A percentile compares a stretch with the other conserved stretches of the same genome.
phyloP scores from a whole-genome alignment of 2,888 invertebrate genomes.

The Uloborus plumipes region DNA sequence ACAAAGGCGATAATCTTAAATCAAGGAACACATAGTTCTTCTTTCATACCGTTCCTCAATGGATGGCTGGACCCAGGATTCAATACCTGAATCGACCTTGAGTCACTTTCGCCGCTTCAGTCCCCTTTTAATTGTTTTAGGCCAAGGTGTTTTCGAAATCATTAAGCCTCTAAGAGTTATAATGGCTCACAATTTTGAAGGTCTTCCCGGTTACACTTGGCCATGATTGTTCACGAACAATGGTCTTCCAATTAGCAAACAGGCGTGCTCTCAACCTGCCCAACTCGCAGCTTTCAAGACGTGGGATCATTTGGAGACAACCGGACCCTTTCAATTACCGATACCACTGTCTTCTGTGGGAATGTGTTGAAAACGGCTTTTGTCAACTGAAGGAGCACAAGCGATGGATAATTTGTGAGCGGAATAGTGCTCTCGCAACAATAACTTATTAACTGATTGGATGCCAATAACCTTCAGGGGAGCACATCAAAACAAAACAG shows the following conservation, averaged over 20 bases:
- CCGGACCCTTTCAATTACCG: no score
- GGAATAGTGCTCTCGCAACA: no score
- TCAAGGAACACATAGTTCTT: no score
- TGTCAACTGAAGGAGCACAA: no score
- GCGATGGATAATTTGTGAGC: no score
- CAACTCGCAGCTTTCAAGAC: neutral
- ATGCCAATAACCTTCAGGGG: no score
- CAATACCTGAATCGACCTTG: conserved; percentile 38
- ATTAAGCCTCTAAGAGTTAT: conserved; percentile 58
- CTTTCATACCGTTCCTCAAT: neutral
- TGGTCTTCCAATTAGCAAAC: conserved; percentile 45
- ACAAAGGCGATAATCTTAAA: no score
- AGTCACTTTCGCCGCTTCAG: conserved; percentile 49
- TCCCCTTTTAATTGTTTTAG: conserved; percentile 56
- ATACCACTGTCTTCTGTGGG: no score
- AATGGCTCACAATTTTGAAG: conserved; percentile 37
- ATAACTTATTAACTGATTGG: no score
- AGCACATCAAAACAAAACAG: no score
- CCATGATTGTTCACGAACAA: conserved; percentile 48
- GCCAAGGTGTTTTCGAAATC: conserved; percentile 61
- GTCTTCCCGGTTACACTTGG: conserved; percentile 29
- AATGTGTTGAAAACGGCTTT: no score
- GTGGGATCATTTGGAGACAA: no score
- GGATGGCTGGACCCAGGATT: neutral
- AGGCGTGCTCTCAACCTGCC: conserved; percentile 6